Evolutionary conservation across 2,797 vertebrate species (phyloP), one percentile per base, ranked within the genome.

Genomic region (Hypotaenidia okinawae): DNA sequence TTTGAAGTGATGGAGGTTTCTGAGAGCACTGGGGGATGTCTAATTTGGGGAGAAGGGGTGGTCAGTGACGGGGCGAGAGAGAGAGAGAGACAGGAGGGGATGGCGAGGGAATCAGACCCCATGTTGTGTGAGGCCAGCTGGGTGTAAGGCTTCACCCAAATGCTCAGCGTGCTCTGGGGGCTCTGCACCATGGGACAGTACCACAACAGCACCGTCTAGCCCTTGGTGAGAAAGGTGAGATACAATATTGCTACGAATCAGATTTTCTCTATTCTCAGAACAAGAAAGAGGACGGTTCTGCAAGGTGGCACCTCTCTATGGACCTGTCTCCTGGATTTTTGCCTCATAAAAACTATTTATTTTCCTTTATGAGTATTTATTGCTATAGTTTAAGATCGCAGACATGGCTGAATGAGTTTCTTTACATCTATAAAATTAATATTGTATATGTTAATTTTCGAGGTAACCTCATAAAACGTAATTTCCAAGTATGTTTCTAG

Each of bases 401-500:
- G 87, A 80, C 58, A 51, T 68, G 72, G 87, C 64, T 59, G 70
- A 86, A 89, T 51, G 39, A 32, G 33, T 78, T 96, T 66, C 81
- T 82, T 94, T 89, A 77, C 58, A 76, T 52, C 80, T 63, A 67
- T 76, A 90, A 89, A 89, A 88, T 87, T 93, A 86, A 86, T 89
- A 84, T 35, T 6, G 11, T 62, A 41, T 83, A 89, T 73, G 91
- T 89, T 96, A 93, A 96, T 95, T 95, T 93, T 93, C 88, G 93
- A 94, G 86, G 86, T 84, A 95, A 79, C 88, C 84, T 89, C 93
- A 83, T 87, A 89, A 85, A 95, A 79, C 0, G 19, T 77, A 35
- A 94, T 94, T 87, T 94, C 88, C 87, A 87, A 63, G 86, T 57
- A 82, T 30, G 69, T 93, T 78, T 89, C 72, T 90, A 62, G 78